Percentiles rank a stretch among this genome's conserved stretches.
Evolutionary conservation across 1,140 invertebrate species (phyloP).

Genomic region (Ganaspis sp.): DNA sequence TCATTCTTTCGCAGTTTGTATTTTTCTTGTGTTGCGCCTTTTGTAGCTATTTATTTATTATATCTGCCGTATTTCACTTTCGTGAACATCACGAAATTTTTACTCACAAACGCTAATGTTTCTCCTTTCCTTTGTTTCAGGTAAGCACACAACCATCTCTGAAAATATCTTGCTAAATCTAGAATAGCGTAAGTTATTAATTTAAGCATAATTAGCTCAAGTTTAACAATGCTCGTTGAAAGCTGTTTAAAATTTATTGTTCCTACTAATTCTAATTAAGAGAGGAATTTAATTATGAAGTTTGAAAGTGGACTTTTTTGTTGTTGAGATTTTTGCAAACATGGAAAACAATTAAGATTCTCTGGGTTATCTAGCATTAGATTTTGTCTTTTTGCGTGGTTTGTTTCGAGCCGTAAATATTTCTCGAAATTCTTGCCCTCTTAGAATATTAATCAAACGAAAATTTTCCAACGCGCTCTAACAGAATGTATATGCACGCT

Average conservation of each 20-base stretch:
- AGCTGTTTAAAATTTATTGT: not conserved
- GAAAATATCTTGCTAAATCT: not conserved
- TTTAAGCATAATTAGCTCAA: not conserved
- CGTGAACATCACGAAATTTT: too few relatives aligned
- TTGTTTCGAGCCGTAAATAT: not conserved
- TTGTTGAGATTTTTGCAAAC: not conserved
- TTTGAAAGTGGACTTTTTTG: not conserved
- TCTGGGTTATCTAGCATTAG: not conserved
- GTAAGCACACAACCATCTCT: not conserved
- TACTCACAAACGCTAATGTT: too few relatives aligned
- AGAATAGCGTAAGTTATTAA: not conserved
- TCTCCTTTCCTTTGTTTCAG: not conserved
- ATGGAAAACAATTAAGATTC: not conserved
- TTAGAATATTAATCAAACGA: too few relatives aligned
- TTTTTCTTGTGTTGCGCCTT: too few relatives aligned
- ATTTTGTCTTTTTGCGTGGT: too few relatives aligned
- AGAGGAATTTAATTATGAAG: not conserved
- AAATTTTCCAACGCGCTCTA: not conserved
- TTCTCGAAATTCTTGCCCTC: not conserved
- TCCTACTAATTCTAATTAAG: not conserved
- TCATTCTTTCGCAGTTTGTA: too few relatives aligned
- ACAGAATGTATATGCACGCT: not conserved
- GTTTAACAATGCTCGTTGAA: not conserved
- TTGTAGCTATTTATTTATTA: too few relatives aligned
- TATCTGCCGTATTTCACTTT: too few relatives aligned